A percentile compares a stretch with the other conserved stretches of the same genome.
Conservation (phyloP, 2,113 vertebrate genomes). For the Cavia porcellus region DNA sequence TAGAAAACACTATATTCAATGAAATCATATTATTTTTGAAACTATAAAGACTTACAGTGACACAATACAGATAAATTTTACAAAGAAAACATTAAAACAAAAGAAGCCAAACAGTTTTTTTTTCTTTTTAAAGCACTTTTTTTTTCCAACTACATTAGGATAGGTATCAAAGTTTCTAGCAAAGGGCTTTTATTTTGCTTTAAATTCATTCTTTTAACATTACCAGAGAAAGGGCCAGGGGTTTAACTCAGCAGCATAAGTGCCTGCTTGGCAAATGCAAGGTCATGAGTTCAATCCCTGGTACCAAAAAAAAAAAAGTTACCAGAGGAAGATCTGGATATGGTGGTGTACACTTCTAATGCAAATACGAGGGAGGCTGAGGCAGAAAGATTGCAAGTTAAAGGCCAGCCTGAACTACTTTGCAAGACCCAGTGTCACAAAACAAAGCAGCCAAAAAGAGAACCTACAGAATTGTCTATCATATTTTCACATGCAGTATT, state of each 20-base stretch:
- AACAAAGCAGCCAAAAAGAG: neutral
- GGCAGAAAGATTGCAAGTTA: neutral
- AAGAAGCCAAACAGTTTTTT: neutral
- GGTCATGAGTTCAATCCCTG: too few relatives aligned
- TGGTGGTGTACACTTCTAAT: neutral
- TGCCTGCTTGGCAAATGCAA: too few relatives aligned
- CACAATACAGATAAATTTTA: neutral
- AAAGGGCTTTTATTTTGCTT: neutral
- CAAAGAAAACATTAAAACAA: neutral
- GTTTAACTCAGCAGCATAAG: too few relatives aligned
- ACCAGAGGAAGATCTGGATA: neutral
- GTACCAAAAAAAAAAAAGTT: too few relatives aligned
- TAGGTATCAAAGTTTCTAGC: neutral
- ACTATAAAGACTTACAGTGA: neutral
- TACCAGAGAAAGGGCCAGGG: too few relatives aligned
- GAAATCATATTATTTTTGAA: constrained; percentile 32
- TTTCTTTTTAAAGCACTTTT: neutral
- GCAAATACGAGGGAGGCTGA: neutral
- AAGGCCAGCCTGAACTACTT: neutral
- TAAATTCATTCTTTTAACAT: neutral
- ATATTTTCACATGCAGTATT: neutral
- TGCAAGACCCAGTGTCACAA: neutral
- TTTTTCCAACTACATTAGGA: neutral
- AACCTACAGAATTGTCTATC: neutral
- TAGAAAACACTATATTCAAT: constrained; percentile 16